Base-by-base conservation (phyloP, 2,888 invertebrate genomes). In the Spisula subtruncata region DNA sequence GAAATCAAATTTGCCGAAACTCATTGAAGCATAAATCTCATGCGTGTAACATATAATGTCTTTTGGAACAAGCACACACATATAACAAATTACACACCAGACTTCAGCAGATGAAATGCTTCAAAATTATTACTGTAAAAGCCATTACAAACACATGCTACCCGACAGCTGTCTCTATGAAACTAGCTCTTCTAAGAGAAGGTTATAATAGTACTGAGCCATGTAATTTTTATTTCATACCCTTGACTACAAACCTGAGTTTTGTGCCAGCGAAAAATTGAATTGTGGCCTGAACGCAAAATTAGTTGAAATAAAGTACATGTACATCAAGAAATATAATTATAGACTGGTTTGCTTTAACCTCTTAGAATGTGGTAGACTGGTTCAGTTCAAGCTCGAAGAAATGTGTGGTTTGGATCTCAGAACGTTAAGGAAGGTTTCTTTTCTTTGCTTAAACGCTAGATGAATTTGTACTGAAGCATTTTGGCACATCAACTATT, bases 201-300 rank as follows among this genome's bases (percentile, higher is more conserved):
- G 89, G 66, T 86, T 79, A 66, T 51, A 80, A 89, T 83, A 83
- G 83, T 83, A 87, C 83, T 60, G 71, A 86, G 60, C 81, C 66
- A 86, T 86, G 60, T 81, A 86, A 81, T 86, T 81, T 86, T 81
- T 85, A 54, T 85, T 80, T 85, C 79, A 85, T 85, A 84, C 71
- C 75, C 84, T 84, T 32, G 32, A 75, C 35, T 32, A 32, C 14
- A 51, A 75, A 46, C 60, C 25, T n/a, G 18, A 66, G 25, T 10
- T 66, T 66, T 66, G 25, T 66, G 60, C 60, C 60, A 66, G 25
- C 20, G 5, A 66, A 66, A n/a, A 25, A 66, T 12, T 66, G 60
- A 66, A 66, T 66, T 10, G 51, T 16, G 51, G 51, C 16, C 12
- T 51, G 12, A 51, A 51, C 16, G 14, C 51, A 48, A 48, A 48